phyloP scores from a whole-genome alignment of 37 sponge, comb jelly and placozoan species.

The Chondrilla cf. caribensis region DNA sequence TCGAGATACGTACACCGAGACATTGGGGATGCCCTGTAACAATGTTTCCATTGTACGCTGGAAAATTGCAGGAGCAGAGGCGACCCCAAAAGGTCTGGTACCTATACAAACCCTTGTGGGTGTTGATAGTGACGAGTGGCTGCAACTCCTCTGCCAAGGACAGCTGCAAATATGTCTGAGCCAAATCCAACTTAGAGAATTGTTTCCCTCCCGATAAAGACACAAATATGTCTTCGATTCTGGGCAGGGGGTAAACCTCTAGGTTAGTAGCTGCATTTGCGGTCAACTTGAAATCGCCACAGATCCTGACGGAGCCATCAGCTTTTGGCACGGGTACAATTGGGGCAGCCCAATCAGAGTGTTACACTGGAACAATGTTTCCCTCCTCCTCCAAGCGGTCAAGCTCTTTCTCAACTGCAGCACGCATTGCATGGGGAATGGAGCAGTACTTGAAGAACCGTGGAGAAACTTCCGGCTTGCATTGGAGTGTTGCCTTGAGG shows the following conservation, averaged over 20 bases:
- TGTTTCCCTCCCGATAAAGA: constrained; percentile 4
- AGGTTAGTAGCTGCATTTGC: neutral
- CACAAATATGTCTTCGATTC: constrained; percentile 13
- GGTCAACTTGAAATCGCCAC: constrained; percentile 53
- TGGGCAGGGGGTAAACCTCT: neutral
- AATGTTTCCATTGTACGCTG: constrained; percentile 5
- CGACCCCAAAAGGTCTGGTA: neutral
- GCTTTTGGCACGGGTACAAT: constrained; percentile 47
- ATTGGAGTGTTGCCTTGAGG: neutral
- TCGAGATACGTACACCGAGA: no score
- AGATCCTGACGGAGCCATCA: constrained; percentile 47
- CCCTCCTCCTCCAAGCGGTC: constrained; percentile 17
- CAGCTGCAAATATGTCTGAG: constrained; percentile 15
- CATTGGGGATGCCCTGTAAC: constrained; percentile 5
- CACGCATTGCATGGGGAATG: neutral
- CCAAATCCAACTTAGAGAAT: constrained; percentile 8
- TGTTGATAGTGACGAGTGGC: neutral
- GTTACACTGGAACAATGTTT: constrained; percentile 29
- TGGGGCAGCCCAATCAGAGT: constrained; percentile 48
- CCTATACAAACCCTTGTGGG: neutral
- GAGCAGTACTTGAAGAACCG: neutral
- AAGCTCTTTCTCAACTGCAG: constrained; percentile 34
- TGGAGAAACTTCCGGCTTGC: neutral
- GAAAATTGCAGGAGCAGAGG: constrained; percentile 14
- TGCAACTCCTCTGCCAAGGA: neutral